Conservation (phyloP, 2,888 invertebrate species). For the Keiferia lycopersicella region DNA sequence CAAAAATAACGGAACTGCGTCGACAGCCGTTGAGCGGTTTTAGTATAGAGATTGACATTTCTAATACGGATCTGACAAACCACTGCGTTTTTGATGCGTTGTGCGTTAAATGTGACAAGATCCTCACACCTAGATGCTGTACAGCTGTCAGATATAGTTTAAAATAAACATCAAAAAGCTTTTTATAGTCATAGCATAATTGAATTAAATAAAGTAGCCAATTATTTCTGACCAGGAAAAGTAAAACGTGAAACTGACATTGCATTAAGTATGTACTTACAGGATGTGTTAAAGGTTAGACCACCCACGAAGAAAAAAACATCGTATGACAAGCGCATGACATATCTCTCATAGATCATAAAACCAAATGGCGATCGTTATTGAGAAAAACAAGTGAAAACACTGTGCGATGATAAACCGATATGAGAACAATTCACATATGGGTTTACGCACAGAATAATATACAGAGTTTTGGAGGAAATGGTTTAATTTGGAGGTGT, state of each 20-base stretch:
- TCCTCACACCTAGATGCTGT: background rate
- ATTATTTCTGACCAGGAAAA: conserved; percentile 9
- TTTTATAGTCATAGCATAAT: too few relatives aligned
- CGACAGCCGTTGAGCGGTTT: too few relatives aligned
- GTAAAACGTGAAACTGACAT: background rate
- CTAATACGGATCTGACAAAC: too few relatives aligned
- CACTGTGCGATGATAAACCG: background rate
- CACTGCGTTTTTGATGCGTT: background rate
- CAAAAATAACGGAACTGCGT: too few relatives aligned
- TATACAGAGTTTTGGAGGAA: background rate
- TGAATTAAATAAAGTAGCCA: background rate
- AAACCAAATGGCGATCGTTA: conserved; percentile 14
- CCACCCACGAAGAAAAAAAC: conserved; percentile 12
- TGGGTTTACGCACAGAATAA: background rate
- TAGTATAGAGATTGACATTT: too few relatives aligned
- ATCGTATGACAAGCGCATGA: background rate
- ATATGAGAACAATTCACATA: background rate
- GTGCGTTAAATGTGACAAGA: too few relatives aligned
- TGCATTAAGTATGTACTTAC: background rate
- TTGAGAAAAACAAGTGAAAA: conserved; percentile 15
- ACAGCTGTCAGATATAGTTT: background rate
- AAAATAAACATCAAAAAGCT: background rate
- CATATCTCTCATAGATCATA: conserved; percentile 17
- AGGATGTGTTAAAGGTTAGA: conserved; percentile 16
- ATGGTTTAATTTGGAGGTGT: too few relatives aligned